Conservation (phyloP, 2,797 vertebrate species). For the Amblyraja radiata region DNA sequence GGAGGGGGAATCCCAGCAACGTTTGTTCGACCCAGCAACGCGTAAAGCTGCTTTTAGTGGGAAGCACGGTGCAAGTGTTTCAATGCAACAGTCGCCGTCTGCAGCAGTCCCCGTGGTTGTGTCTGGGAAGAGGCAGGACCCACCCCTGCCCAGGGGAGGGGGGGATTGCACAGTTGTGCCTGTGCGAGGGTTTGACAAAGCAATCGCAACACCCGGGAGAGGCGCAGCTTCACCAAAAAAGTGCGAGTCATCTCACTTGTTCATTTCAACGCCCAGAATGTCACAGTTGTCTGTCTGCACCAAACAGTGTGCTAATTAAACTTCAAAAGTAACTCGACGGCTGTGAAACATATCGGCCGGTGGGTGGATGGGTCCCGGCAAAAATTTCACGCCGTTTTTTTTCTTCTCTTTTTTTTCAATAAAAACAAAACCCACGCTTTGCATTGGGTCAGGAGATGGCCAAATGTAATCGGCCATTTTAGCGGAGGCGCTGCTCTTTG, state of each 20-base stretch:
- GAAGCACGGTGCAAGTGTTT: not conserved
- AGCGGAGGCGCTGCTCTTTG: constrained; percentile 8
- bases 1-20: not conserved
- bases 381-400: no score
- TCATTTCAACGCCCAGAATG: not conserved
- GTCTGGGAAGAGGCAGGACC: not conserved
- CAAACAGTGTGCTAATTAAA: not conserved
- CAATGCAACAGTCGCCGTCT: constrained; percentile 14
- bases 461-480: constrained; percentile 21
- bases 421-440: not conserved
- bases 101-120: not conserved
- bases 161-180: not conserved
- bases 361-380: not conserved
- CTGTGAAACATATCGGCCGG: not conserved
- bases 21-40: no score
- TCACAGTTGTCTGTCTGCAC: constrained; percentile 1
- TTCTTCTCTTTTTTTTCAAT: no score
- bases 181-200: not conserved
- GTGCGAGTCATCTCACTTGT: not conserved
- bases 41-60: not conserved
- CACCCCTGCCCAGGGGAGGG: no score
- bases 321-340: not conserved
- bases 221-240: not conserved
- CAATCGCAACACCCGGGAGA: not conserved
- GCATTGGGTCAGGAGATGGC: not conserved